These are phyloP conservation scores for Glossophaga mutica DNA, from an alignment of 2,797 vertebrate species.

Conservation along the genomic window DNA sequence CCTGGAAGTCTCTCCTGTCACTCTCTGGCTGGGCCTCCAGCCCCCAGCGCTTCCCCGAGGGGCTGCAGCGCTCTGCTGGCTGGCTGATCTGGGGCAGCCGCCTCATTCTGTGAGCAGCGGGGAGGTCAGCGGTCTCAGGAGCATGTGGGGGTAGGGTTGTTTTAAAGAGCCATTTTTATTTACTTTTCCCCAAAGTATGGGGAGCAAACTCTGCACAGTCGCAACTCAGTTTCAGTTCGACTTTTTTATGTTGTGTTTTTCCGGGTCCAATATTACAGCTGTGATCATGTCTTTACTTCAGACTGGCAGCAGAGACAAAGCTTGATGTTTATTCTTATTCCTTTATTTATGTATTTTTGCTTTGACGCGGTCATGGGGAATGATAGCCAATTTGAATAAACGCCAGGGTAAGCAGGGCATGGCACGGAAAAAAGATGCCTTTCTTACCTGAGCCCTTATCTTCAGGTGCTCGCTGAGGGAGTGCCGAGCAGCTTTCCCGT, in stretches of 20 bases:
- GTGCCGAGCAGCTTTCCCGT: background rate
- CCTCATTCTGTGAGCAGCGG: background rate
- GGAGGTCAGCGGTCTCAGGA: background rate
- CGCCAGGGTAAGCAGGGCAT: background rate
- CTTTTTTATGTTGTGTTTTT: background rate
- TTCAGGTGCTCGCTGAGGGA: too few relatives aligned
- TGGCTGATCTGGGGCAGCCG: accelerated
- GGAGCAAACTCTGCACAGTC: background rate
- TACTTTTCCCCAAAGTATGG: background rate
- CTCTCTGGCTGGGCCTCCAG: background rate
- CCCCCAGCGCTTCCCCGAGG: background rate
- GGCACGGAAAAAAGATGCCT: background rate
- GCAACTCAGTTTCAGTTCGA: background rate
- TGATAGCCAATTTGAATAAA: background rate
- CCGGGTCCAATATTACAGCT: background rate
- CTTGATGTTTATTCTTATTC: background rate
- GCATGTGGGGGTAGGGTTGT: background rate
- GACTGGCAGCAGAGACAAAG: background rate
- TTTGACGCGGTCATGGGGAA: background rate
- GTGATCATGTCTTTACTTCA: background rate
- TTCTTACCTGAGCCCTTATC: background rate
- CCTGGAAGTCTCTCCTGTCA: accelerated
- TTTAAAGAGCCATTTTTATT: background rate
- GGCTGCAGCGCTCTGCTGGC: too few relatives aligned
- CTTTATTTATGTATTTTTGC: background rate